Base-by-base conservation (phyloP, 1,140 invertebrate genomes). In the Drosophila sechellia region DNA sequence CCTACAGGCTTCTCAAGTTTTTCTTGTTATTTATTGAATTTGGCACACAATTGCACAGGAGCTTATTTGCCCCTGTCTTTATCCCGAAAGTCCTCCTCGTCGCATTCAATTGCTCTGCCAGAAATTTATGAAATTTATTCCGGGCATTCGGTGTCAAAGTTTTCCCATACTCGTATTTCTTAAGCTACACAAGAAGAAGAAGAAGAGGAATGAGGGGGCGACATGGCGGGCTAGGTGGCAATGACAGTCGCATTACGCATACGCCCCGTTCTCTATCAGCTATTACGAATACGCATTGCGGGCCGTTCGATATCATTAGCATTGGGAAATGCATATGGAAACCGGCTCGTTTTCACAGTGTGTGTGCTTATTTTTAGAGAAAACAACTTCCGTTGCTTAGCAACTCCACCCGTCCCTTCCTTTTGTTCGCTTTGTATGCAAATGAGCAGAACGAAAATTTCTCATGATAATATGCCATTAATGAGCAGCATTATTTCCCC, bases 11-110 rank as follows among this genome's bases (percentile, higher is more conserved):
- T 0, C 22, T 10, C n/a, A 37, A 13, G 15, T 50, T 52, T 46
- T 40, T 45, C 46, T 45, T 54, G 50, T 77, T 77, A 77, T 77
- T 77, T 77, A 77, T 77, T 60, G 64, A 77, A 76, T 77, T 77
- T 60, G 53, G 64, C 43, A 52, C 50, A 77, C 55, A 77, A 68
- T 76, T 76, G 61, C 49, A 53, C 68, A 46, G 58, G 27, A 60
- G 72, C 64, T 69, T 56, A 55, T 53, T 45, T 53, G 15, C 54
- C 15, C 42, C 35, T 15, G 45, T 25, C 59, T 2, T 10, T 8
- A 3, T 39, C 17, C 25, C 15, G 46, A n/a, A 31, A 31, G 25
- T 31, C 25, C 6, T 15, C 25, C 46, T 15, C n/a, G 1, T 6
- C 20, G 5, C 42, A 70, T 69, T 77, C 72, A 60, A 76, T 59